Conservation (phyloP, 2,888 invertebrate genomes). For the Thera britannica region DNA sequence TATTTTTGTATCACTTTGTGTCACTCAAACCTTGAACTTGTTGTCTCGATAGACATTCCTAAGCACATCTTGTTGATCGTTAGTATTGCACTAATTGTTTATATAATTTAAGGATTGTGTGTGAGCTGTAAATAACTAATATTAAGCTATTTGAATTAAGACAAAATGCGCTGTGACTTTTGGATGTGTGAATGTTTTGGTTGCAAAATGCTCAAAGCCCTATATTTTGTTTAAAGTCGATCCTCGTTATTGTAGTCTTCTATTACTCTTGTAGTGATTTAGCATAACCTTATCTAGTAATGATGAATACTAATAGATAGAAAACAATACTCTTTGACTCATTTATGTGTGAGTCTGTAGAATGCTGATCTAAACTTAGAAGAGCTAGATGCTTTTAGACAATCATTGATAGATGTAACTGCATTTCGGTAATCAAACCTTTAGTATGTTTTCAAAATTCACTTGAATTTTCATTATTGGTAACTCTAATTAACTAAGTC, state of each 20-base stretch:
- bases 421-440: conserved; percentile 7
- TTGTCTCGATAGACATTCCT: conserved; percentile 51
- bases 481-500: conserved; percentile 14
- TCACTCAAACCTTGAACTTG: conserved; percentile 39
- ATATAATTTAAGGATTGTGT: conserved; percentile 59
- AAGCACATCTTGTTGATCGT: conserved; percentile 74
- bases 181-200: conserved; percentile 61
- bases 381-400: conserved; percentile 57
- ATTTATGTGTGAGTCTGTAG: conserved; percentile 26
- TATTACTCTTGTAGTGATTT: conserved; percentile 31
- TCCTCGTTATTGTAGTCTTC: conserved; percentile 25
- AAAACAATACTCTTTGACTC: conserved; percentile 13
- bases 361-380: conserved; percentile 52
- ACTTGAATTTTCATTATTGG: conserved; percentile 10
- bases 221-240: conserved; percentile 30
- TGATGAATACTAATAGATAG: conserved; percentile 12
- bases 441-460: conserved; percentile 9
- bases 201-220: conserved; percentile 70
- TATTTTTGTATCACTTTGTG: conserved; percentile 76
- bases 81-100: conserved; percentile 68
- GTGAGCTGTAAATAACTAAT: conserved; percentile 73
- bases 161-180: conserved; percentile 75
- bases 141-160: conserved; percentile 53
- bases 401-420: conserved; percentile 38
- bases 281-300: conserved; percentile 22